Evolutionary conservation across 2,797 vertebrate genomes (phyloP).

Genomic region (Periparus ater): DNA sequence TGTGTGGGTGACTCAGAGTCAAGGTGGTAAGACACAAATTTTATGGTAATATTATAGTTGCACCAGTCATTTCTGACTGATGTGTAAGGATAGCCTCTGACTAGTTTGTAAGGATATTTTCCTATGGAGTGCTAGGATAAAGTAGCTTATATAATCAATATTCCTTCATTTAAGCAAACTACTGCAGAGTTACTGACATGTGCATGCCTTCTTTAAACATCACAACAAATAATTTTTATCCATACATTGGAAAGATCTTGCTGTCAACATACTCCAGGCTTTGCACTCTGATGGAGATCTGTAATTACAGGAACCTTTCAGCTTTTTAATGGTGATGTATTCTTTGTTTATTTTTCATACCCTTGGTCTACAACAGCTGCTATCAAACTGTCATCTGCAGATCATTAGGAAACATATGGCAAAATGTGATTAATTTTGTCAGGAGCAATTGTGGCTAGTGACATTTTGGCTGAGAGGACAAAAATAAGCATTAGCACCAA

Average conservation of each 20-base stretch:
- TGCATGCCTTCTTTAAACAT: not conserved
- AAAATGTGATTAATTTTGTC: constrained; percentile 37
- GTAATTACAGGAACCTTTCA: constrained; percentile 6
- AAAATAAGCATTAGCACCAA: not conserved
- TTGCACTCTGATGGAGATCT: not conserved
- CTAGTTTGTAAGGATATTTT: not conserved
- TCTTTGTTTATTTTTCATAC: constrained; percentile 34
- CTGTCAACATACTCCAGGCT: not conserved
- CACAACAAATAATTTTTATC: not conserved
- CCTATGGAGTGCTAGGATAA: not conserved
- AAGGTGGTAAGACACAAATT: not conserved
- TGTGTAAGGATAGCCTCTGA: not conserved
- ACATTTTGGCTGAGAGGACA: constrained; percentile 9
- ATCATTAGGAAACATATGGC: constrained; percentile 41
- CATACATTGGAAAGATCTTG: not conserved
- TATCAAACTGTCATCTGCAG: constrained; percentile 1
- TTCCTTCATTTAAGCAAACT: not conserved
- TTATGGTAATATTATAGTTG: not conserved
- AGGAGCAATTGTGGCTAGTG: not conserved
- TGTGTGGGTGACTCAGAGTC: not conserved
- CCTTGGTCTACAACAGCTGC: constrained; percentile 11
- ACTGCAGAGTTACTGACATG: not conserved
- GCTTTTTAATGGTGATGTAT: not conserved
- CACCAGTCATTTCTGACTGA: not conserved
- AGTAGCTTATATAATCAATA: not conserved